Percentiles rank a stretch among this genome's conserved stretches.
Evolutionary conservation across 1,140 invertebrate species (phyloP).

Genomic region (Wiebesia pumilae): DNA sequence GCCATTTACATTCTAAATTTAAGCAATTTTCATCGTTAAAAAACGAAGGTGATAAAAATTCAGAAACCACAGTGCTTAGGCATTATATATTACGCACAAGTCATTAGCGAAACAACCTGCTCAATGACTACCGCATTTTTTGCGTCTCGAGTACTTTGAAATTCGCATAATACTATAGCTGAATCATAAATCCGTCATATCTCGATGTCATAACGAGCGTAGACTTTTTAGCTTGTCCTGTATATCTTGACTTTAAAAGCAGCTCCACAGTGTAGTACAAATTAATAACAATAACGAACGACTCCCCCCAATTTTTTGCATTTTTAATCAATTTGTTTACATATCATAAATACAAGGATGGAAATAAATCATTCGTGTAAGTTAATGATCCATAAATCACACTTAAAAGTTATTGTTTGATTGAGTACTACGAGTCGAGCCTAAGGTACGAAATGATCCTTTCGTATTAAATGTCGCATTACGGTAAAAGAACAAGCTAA

Average conservation of each 20-base stretch:
- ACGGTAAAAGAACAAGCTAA: no score
- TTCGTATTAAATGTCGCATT: no score
- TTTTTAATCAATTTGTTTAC: background rate
- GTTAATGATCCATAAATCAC: background rate
- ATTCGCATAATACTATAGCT: background rate
- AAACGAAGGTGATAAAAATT: conserved; percentile 30
- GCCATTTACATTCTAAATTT: conserved; percentile 19
- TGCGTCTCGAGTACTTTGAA: background rate
- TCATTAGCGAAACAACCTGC: conserved; percentile 28
- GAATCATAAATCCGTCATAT: conserved; percentile 47
- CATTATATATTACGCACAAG: conserved; percentile 13
- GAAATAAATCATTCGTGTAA: background rate
- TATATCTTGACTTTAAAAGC: conserved; percentile 7
- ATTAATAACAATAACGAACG: conserved; percentile 14
- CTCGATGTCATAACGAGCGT: conserved; percentile 27
- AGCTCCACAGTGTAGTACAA: conserved; percentile 16
- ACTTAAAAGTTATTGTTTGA: no score
- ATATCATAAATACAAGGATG: background rate
- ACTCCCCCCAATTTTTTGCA: no score
- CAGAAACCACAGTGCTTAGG: background rate
- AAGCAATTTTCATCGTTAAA: background rate
- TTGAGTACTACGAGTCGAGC: no score
- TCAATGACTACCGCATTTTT: conserved; percentile 37
- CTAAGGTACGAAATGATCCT: no score
- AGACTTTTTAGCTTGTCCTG: background rate